Conservation (phyloP, 1,140 invertebrate species). For the Leptoteleia sp. region DNA sequence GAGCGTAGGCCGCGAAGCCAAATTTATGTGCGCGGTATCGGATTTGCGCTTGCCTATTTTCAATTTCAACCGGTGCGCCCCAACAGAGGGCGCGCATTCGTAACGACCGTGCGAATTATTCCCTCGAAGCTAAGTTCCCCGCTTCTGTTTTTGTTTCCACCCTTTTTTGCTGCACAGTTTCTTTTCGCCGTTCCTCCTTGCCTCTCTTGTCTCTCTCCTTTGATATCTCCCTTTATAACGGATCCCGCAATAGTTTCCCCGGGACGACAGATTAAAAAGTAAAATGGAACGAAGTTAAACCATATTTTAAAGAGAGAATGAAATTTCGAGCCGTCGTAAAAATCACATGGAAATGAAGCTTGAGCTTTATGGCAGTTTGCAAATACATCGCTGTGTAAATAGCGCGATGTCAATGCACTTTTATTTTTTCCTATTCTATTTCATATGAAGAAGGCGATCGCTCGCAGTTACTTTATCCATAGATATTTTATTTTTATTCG, state of each 20-base stretch:
- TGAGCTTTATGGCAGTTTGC: constrained; percentile 35
- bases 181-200: constrained; percentile 16
- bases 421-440: no score
- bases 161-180: constrained; percentile 8
- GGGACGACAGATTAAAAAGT: constrained; percentile 57
- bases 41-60: constrained; percentile 58
- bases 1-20: constrained; percentile 44
- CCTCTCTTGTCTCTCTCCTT: background rate
- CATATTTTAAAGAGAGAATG: constrained; percentile 50
- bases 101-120: constrained; percentile 61
- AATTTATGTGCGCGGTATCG: constrained; percentile 58
- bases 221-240: constrained; percentile 4
- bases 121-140: constrained; percentile 57
- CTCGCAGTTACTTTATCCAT: constrained; percentile 11
- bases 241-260: constrained; percentile 38
- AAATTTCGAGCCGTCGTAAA: constrained; percentile 51
- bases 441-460: background rate
- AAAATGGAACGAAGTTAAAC: constrained; percentile 45
- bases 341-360: constrained; percentile 54
- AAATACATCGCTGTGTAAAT: constrained; percentile 43
- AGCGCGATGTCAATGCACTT: constrained; percentile 14
- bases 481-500: constrained; percentile 38
- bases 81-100: constrained; percentile 46
- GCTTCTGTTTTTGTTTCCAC: constrained; percentile 27
- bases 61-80: constrained; percentile 38